These are phyloP conservation scores for Tokudaia tokunoshimensis DNA, from an alignment of 2,797 vertebrate species.

Conservation along the genomic window DNA sequence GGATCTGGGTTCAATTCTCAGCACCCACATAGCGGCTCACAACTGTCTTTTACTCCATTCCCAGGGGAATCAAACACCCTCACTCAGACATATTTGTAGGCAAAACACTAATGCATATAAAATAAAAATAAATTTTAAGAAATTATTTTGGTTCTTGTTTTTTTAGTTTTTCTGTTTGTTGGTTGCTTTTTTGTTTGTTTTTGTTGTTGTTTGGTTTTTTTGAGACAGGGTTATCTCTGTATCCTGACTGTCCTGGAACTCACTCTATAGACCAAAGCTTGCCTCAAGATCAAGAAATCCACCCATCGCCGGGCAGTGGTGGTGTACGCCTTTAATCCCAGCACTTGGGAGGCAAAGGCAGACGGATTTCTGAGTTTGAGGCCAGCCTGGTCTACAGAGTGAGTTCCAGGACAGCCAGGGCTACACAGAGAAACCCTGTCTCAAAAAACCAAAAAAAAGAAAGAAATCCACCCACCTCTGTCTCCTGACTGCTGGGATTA, in stretches of 20 bases:
- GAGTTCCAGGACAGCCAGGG: too few species aligned
- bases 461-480: background rate
- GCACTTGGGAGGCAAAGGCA: too few species aligned
- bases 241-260: background rate
- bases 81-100: background rate
- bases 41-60: background rate
- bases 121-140: background rate
- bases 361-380: too few species aligned
- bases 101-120: background rate
- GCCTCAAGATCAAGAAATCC: background rate
- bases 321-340: too few species aligned
- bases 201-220: background rate
- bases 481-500: background rate
- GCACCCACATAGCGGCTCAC: background rate
- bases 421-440: too few species aligned
- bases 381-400: too few species aligned
- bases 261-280: background rate
- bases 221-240: background rate
- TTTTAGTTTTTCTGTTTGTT: background rate
- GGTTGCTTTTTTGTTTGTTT: background rate
- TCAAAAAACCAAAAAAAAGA: too few species aligned
- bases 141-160: background rate
- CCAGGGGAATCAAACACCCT: background rate
- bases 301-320: background rate
- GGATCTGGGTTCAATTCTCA: background rate